phyloP scores from a whole-genome alignment of 2,797 vertebrate species.

The Danio tinwini region DNA sequence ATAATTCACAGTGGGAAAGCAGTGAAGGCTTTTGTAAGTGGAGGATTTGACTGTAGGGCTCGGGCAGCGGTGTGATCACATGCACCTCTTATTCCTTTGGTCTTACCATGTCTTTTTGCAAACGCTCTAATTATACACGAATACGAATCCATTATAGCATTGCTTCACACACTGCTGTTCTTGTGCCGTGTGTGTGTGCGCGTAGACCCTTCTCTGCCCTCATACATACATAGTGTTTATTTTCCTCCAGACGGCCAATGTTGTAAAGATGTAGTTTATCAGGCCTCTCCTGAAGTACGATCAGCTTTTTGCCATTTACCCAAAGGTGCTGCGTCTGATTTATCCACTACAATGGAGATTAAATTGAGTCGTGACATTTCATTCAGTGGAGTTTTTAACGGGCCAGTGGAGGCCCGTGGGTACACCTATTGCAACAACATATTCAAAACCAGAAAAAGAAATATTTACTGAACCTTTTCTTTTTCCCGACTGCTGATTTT shows the following conservation, averaged over 20 bases:
- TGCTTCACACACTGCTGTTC: slow-evolving; percentile 23
- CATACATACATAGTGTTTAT: slow-evolving; percentile 28
- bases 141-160: not conserved
- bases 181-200: not conserved
- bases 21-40: slow-evolving; percentile 63
- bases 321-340: slow-evolving; percentile 61
- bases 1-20: slow-evolving; percentile 62
- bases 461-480: slow-evolving; percentile 51
- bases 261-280: slow-evolving; percentile 50
- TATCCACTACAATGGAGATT: slow-evolving; percentile 61
- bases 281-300: slow-evolving; percentile 29
- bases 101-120: slow-evolving; percentile 52
- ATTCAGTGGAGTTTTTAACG: slow-evolving; percentile 46
- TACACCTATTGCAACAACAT: slow-evolving; percentile 48
- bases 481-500: not conserved
- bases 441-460: slow-evolving; percentile 51
- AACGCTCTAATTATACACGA: slow-evolving; percentile 43
- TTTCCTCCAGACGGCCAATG: slow-evolving; percentile 24
- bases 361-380: slow-evolving; percentile 66
- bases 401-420: slow-evolving; percentile 44
- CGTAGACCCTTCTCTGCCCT: slow-evolving; percentile 7
- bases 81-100: slow-evolving; percentile 53
- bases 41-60: slow-evolving; percentile 66
- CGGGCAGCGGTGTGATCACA: slow-evolving; percentile 49
- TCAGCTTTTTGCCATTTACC: slow-evolving; percentile 58